These are phyloP conservation scores for Boulengeromyrus knoepffleri DNA, from an alignment of 2,113 vertebrate species.

Conservation along the genomic window DNA sequence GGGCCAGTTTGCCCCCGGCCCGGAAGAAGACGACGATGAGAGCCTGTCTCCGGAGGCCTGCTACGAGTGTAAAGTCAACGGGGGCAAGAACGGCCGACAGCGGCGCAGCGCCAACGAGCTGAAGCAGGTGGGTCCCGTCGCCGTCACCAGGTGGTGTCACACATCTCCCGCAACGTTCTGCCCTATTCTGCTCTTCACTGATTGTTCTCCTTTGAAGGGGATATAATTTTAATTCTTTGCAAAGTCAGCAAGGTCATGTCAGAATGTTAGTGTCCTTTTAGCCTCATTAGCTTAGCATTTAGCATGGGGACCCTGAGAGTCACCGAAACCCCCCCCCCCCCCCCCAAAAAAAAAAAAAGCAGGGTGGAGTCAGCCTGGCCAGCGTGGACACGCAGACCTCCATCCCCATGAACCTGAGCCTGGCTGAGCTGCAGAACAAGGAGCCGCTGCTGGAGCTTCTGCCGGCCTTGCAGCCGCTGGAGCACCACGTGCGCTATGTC, in stretches of 20 bases:
- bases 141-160: not conserved
- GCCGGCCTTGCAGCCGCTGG: constrained; percentile 72
- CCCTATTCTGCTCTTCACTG: not conserved
- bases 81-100: constrained; percentile 56
- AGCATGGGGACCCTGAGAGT: not conserved
- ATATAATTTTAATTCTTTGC: not conserved
- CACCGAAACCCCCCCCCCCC: not conserved
- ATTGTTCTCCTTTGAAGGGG: not conserved
- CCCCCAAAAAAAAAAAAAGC: constrained; percentile 38
- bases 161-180: not conserved
- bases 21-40: constrained; percentile 63
- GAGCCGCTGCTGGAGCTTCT: constrained; percentile 79
- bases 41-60: constrained; percentile 78
- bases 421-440: constrained; percentile 63
- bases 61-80: constrained; percentile 91
- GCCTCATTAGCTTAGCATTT: not conserved
- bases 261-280: not conserved
- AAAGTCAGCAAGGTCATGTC: not conserved
- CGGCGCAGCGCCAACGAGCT: constrained; percentile 57
- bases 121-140: constrained; percentile 43
- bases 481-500: constrained; percentile 69
- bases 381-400: constrained; percentile 73
- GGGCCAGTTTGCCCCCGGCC: constrained; percentile 52
- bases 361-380: constrained; percentile 67
- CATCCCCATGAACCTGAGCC: constrained; percentile 72